Evolutionary conservation across 2,888 invertebrate species (phyloP), one percentile per base, ranked within the genome.

Genomic region (Ormyrus thymus): DNA sequence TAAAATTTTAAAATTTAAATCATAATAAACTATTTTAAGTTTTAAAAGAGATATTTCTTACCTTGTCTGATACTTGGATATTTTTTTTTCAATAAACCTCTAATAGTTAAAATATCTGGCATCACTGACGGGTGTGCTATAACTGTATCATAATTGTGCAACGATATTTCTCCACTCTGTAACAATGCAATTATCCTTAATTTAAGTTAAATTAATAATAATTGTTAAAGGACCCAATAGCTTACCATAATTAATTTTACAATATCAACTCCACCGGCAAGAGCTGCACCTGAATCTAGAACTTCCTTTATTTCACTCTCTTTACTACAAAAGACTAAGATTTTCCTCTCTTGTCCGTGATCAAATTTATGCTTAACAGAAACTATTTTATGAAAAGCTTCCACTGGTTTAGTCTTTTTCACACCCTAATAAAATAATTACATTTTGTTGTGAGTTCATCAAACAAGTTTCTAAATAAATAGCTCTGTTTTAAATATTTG

Each of bases 121-220:
- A 96, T 88, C 81, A 97, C 95, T 86, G 95, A 94, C 0, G 95
- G 94, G 91, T 97, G 96, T 0, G 96, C 95, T 11, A 97, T 91
- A 7, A 95, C 87, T 85, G 92, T 94, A 84, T 96, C 93, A 86
- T 94, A 97, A 83, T 97, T 95, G 6, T 91, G 90, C 1, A 94
- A 85, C 76, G 92, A 90, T 5, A 95, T 86, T 82, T 93, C 92
- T n/a, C 96, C 95, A 85, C 43, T 72, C 81, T 81, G 10, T 11
- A 55, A 59, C 13, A 53, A 64, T 7, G 11, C 10, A n/a, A 10
- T 71, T 29, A 29, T 4, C 29, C 29, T 29, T 29, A 29, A 29
- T 4, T 29, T 4, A 29, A 29, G 5, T 45, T 59, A 56, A 1
- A n/a, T 13, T 64, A 10, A 11, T 64, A 72, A 59, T 65, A 7